These are phyloP conservation scores for Caranx melampygus DNA, from an alignment of 2,113 vertebrate species.

Conservation along the genomic window DNA sequence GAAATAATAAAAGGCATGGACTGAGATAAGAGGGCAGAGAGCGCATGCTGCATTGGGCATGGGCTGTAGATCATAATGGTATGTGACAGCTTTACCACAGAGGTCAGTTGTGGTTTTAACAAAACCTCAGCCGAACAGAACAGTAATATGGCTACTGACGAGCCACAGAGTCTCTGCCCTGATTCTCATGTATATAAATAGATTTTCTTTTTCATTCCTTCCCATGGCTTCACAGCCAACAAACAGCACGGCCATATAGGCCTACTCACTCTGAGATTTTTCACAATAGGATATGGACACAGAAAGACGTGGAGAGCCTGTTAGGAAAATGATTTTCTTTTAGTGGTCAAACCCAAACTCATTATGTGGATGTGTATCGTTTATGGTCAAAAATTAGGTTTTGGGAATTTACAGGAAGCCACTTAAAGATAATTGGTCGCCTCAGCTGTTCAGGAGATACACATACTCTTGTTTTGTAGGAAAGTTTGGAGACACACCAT, in stretches of 20 bases:
- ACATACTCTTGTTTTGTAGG: background rate
- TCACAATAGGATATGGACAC: background rate
- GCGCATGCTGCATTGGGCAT: conserved; percentile 20
- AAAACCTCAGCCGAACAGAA: conserved; percentile 46
- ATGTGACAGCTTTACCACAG: conserved; percentile 41
- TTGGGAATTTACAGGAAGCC: background rate
- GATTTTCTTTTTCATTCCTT: conserved; percentile 5
- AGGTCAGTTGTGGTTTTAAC: conserved; percentile 46
- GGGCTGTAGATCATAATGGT: conserved; percentile 40
- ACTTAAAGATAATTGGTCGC: background rate
- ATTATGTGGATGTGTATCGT: background rate
- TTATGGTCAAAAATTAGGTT: background rate
- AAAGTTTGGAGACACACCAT: background rate
- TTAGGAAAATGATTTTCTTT: background rate
- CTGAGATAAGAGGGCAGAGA: conserved; percentile 30
- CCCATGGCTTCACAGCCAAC: conserved; percentile 13
- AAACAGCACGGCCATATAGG: background rate
- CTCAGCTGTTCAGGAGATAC: no score
- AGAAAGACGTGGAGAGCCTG: background rate
- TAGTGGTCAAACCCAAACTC: background rate
- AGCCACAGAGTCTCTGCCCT: conserved; percentile 18
- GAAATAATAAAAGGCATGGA: conserved; percentile 51
- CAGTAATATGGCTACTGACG: conserved; percentile 28
- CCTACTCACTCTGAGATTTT: no score
- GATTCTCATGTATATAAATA: conserved; percentile 38